Base-by-base conservation (phyloP, 92 coral and sea anemone genomes). In the Ricordea florida region DNA sequence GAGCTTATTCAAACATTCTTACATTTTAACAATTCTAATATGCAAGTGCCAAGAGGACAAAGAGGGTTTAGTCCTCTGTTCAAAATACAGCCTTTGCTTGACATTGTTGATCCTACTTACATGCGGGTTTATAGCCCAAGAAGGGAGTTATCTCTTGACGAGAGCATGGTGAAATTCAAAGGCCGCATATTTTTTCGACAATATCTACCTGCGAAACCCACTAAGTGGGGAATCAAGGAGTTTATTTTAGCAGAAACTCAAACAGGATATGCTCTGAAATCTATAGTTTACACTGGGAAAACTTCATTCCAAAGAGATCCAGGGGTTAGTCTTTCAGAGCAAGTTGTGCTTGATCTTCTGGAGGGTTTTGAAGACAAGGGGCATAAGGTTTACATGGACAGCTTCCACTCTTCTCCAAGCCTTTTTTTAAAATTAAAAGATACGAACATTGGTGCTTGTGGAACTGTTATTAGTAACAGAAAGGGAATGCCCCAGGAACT, bases 191-290 rank as follows among this genome's bases (percentile, higher is more conserved):
- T 44, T 73, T 83, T 85, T 52, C 10, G 77, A 28, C 91, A 86
- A 35, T 85, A 90, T 34, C 59, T 81, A 22, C 83, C 91, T 6
- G 71, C 87, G 6, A 90, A 90, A 49, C 89, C 96, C 20, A 56
- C 66, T 17, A 81, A 53, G 42, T 85, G 80, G 89, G 91, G 89
- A 0, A 76, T 85, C 45, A 85, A 90, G 25, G 77, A 76, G 42
- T 90, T 74, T 57, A 52, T 82, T 60, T 56, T 81, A 5, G 32
- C 67, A 33, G 94, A 83, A 46, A 41, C 76, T 3, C 36, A 72
- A 15, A 76, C 45, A 47, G 91, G 89, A 4, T 86, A 69, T 76
- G 28, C 30, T 21, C 25, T 80, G 29, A 85, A 60, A 40, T 85
- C 75, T 24, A 15, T 49, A 25, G 50, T 82, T 31, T 85, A 85